These are phyloP conservation scores for Scolopax mira DNA, from an alignment of 2,113 vertebrate genomes.

Conservation along the genomic window DNA sequence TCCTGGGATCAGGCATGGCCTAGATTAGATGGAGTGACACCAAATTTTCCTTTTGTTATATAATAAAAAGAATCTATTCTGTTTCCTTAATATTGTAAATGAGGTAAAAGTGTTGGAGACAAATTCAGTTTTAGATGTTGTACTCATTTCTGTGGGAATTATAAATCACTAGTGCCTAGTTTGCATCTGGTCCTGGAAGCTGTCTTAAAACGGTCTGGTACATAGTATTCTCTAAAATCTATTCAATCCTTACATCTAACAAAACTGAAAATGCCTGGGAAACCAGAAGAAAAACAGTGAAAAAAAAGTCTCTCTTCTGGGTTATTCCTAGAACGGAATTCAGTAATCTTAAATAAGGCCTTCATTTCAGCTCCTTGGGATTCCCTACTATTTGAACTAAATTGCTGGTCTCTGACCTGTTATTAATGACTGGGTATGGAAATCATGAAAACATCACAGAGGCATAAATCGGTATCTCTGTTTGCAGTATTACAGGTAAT, in stretches of 20 bases:
- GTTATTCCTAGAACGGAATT: not conserved
- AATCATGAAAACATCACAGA: not conserved
- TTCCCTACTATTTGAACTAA: not conserved
- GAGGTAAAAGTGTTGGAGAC: not conserved
- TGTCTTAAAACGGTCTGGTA: not conserved
- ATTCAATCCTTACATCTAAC: not conserved
- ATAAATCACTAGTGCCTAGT: not conserved
- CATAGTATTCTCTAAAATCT: not conserved
- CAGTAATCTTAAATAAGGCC: not conserved
- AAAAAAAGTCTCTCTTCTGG: not conserved
- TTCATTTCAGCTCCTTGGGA: not conserved
- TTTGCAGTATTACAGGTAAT: not conserved
- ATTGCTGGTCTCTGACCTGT: not conserved
- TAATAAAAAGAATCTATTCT: not conserved
- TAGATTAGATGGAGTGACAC: not conserved
- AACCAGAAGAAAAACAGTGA: not conserved
- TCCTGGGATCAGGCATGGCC: not conserved
- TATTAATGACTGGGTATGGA: not conserved
- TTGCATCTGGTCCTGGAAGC: not conserved
- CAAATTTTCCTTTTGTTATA: not conserved
- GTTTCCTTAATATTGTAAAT: not conserved
- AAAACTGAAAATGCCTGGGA: not conserved
- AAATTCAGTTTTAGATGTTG: not conserved
- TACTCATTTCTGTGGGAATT: not conserved
- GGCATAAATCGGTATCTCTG: not conserved